Evolutionary conservation across 2,113 vertebrate species (phyloP).

Genomic region (Mesitornis unicolor): DNA sequence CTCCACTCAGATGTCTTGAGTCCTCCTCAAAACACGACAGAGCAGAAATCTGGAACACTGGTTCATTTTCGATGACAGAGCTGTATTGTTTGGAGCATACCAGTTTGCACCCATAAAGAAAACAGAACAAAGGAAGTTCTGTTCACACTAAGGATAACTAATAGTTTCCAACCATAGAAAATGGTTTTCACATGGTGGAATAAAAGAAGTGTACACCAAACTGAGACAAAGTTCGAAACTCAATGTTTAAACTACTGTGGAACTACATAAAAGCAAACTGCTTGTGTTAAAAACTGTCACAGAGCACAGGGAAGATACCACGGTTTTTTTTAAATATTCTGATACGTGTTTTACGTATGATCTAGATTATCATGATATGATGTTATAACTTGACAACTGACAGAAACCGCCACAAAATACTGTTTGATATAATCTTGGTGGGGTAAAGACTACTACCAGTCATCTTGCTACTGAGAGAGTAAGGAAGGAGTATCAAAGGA

Average conservation of each 20-base stretch:
- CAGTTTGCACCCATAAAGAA: constrained; percentile 68
- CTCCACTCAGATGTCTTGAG: neutral
- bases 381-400: neutral
- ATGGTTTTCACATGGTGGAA: constrained; percentile 65
- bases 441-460: neutral
- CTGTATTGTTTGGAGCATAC: constrained; percentile 68
- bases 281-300: neutral
- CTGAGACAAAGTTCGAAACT: constrained; percentile 62
- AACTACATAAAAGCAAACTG: neutral
- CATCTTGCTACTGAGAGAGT: neutral
- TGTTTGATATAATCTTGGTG: neutral
- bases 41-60: neutral
- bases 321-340: neutral
- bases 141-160: constrained; percentile 77
- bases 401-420: neutral
- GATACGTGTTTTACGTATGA: neutral
- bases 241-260: constrained; percentile 13
- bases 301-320: neutral
- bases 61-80: constrained; percentile 71
- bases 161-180: constrained; percentile 79
- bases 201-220: constrained; percentile 66
- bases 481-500: neutral
- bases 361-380: neutral
- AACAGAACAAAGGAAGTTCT: constrained; percentile 78
- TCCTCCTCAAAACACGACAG: neutral